Base-by-base conservation (phyloP, 2,888 invertebrate species). In the Mallateleia sp. region DNA sequence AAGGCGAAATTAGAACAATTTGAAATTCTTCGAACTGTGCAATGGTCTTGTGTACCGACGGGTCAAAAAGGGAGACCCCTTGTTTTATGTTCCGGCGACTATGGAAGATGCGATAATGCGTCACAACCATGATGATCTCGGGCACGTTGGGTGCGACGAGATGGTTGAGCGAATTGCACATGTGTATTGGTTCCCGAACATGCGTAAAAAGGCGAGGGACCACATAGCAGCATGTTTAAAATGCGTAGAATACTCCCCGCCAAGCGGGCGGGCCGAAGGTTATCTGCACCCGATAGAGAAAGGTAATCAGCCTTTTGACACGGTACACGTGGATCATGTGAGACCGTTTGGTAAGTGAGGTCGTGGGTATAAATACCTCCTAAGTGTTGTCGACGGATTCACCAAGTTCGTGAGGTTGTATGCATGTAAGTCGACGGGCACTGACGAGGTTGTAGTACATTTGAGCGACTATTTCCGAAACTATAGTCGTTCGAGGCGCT, bases 401-500 rank as follows among this genome's bases (percentile, higher is more conserved):
- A 54, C 54, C 22, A 42, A 18, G 25, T 75, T 15, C 60, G 83
- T 54, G 85, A 85, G 72, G 15, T 14, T 50, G 4, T 67, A 50
- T 50, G 7, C 67, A 4, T 50, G 50, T 28, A 47, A 50, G 4
- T 34, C 45, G 22, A 74, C 75, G 15, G 89, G 89, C 2, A 90
- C 92, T 4, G 87, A 89, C 58, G 85, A 87, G 8, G 91, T 91
- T 0, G 86, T 94, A n/a, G 89, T 85, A 83, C 81, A 89, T 9
- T 67, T 95, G 18, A 67, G 85, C 56, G 87, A 92, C 47, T 88
- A 94, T n/a, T 87, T 93, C 58, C 52, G 79, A 6, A 80, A 89
- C 22, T 93, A 92, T 85, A 93, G 94, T 1, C 85, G 79, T 9
- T 91, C 92, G 34, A 88, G 79, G 2, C 77, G 90, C 11, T 80